These are phyloP conservation scores for Clarias macrocephalus DNA, from an alignment of 2,113 vertebrate genomes.

Conservation along the genomic window DNA sequence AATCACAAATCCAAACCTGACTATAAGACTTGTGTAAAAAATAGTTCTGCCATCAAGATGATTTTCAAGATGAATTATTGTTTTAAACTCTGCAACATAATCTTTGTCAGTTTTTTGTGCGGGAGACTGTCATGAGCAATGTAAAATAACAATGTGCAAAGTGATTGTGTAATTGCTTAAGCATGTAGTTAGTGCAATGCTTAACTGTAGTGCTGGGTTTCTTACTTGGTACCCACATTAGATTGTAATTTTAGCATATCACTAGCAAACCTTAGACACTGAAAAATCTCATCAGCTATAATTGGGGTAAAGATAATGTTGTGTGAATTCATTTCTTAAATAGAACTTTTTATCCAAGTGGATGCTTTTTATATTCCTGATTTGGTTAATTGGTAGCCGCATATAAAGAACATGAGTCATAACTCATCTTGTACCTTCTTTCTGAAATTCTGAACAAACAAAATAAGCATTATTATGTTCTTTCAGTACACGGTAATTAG, in stretches of 20 bases:
- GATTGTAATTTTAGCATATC: neutral
- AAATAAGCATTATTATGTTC: constrained; percentile 24
- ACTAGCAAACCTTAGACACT: neutral
- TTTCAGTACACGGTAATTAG: constrained; percentile 47
- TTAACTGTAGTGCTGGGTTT: neutral
- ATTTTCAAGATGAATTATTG: neutral
- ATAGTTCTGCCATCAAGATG: neutral
- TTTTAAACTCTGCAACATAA: neutral
- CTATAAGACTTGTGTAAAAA: neutral
- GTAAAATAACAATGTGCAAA: too few species aligned
- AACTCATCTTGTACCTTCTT: constrained; percentile 24
- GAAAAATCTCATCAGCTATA: neutral
- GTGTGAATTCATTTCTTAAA: neutral
- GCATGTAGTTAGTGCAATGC: neutral
- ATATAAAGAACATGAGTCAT: neutral
- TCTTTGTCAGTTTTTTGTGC: neutral
- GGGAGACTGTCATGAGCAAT: neutral
- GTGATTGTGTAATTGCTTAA: neutral
- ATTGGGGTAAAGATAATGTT: neutral
- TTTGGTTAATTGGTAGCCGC: constrained; percentile 26
- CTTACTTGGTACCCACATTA: neutral
- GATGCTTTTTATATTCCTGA: neutral
- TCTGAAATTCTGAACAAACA: constrained; percentile 38
- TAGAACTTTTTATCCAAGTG: neutral
- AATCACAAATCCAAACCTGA: neutral